A percentile compares a stretch with the other conserved stretches of the same genome.
These are phyloP conservation scores for Colletes collaris DNA, from an alignment of 2,888 invertebrate species.

Conservation along the genomic window DNA sequence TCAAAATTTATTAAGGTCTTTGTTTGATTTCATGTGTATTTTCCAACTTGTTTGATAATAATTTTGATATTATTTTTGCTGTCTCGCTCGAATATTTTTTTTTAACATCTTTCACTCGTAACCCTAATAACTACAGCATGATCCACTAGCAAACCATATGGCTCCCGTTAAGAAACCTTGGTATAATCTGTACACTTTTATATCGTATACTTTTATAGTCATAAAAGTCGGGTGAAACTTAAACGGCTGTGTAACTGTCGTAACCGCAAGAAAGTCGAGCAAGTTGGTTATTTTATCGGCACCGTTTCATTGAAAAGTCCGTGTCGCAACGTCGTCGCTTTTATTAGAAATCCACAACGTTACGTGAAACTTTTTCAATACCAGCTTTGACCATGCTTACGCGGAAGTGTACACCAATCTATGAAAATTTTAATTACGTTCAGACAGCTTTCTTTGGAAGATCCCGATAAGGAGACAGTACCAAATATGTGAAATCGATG, in stretches of 20 bases:
- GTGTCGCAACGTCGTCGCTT: conserved; percentile 44
- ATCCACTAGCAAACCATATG: too few relatives aligned
- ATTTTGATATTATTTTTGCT: too few relatives aligned
- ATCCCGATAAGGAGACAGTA: neutral
- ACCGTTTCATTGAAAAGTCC: conserved; percentile 67
- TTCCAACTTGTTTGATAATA: too few relatives aligned
- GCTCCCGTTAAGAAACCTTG: too few relatives aligned
- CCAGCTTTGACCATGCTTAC: conserved; percentile 18
- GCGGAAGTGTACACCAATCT: neutral
- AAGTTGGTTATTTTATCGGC: conserved; percentile 55
- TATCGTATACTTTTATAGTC: conserved; percentile 38
- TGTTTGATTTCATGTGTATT: too few relatives aligned
- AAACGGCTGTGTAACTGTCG: conserved; percentile 49
- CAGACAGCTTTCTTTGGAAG: conserved; percentile 11
- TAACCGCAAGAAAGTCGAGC: conserved; percentile 50
- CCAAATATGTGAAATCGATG: too few relatives aligned
- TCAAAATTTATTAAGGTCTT: too few relatives aligned
- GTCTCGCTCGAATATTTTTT: too few relatives aligned
- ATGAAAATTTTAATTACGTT: conserved; percentile 16
- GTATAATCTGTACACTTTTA: conserved; percentile 30
- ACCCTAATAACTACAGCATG: too few relatives aligned
- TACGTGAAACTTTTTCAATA: conserved; percentile 73
- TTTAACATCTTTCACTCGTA: too few relatives aligned
- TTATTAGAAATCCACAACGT: conserved; percentile 72
- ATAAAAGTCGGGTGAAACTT: conserved; percentile 48